Evolutionary conservation across 2,888 invertebrate genomes (phyloP).

Genomic region (Ophion slaviceki): DNA sequence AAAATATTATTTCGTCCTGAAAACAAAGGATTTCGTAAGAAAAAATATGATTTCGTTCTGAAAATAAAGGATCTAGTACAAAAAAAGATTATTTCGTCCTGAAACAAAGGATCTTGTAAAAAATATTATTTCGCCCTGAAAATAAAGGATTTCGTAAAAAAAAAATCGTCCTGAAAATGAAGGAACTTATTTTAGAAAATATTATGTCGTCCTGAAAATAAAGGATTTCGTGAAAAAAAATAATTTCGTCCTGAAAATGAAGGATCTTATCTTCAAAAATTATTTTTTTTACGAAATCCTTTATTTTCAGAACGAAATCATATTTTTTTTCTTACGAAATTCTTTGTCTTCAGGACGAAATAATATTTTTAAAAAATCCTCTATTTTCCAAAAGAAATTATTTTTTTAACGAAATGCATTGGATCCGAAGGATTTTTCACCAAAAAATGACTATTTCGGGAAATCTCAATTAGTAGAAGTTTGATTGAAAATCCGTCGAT

Average conservation of each 20-base stretch:
- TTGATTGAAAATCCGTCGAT: too few relatives aligned
- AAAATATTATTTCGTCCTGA: background rate
- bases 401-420: too few relatives aligned
- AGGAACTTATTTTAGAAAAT: background rate
- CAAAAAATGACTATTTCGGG: too few relatives aligned
- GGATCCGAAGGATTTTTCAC: too few relatives aligned
- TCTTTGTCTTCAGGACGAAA: background rate
- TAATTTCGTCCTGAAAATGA: too few relatives aligned
- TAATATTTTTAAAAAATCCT: background rate
- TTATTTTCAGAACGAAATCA: background rate
- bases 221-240: too few relatives aligned
- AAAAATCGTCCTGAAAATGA: background rate
- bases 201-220: background rate
- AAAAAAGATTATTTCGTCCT: background rate
- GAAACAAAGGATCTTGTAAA: background rate
- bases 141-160: too few relatives aligned
- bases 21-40: background rate
- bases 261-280: too few relatives aligned
- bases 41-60: background rate
- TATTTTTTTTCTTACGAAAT: background rate
- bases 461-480: too few relatives aligned
- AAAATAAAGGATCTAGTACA: too few relatives aligned
- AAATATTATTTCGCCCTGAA: background rate
- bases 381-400: background rate
- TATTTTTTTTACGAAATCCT: too few relatives aligned